phyloP scores from a whole-genome alignment of 1,140 invertebrate species.

The Druon quercuslanigerum region DNA sequence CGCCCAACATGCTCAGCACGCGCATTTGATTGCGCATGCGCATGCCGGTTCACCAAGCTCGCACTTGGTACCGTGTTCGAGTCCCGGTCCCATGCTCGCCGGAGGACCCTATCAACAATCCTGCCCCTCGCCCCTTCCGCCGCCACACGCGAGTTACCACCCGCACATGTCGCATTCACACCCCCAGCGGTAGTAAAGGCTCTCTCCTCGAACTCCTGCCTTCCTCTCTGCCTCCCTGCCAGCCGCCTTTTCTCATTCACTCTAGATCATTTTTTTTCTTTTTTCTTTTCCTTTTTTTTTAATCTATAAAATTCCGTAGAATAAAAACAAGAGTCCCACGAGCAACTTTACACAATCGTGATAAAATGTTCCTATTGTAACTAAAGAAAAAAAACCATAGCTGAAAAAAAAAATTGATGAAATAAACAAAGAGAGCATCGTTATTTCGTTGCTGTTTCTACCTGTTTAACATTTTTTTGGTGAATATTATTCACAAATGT shows the following conservation, averaged over 20 bases:
- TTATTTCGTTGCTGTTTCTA: too few relatives aligned
- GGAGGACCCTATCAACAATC: constrained; percentile 77
- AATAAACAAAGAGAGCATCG: too few relatives aligned
- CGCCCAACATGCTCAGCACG: constrained; percentile 77
- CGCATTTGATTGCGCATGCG: constrained; percentile 78
- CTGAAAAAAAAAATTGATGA: too few relatives aligned
- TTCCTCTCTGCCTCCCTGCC: neutral
- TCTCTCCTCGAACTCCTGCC: neutral
- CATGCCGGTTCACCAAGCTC: constrained; percentile 78
- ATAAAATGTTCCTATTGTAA: too few relatives aligned
- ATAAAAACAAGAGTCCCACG: too few relatives aligned
- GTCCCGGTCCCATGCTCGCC: constrained; percentile 75
- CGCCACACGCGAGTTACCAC: constrained; percentile 76
- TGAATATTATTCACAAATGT: too few relatives aligned
- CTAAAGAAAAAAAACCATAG: too few relatives aligned
- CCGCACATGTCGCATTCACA: constrained; percentile 81
- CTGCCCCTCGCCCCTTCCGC: constrained; percentile 79
- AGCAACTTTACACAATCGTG: too few relatives aligned
- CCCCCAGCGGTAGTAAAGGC: constrained; percentile 81
- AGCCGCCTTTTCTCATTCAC: neutral
- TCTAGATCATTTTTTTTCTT: neutral
- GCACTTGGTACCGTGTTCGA: constrained; percentile 79
- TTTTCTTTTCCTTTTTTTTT: neutral
- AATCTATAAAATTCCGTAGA: too few relatives aligned
- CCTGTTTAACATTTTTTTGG: too few relatives aligned